A percentile compares a stretch with the other conserved stretches of the same genome.
Evolutionary conservation across 2,113 vertebrate genomes (phyloP).

Genomic region (Odontophorus gujanensis): DNA sequence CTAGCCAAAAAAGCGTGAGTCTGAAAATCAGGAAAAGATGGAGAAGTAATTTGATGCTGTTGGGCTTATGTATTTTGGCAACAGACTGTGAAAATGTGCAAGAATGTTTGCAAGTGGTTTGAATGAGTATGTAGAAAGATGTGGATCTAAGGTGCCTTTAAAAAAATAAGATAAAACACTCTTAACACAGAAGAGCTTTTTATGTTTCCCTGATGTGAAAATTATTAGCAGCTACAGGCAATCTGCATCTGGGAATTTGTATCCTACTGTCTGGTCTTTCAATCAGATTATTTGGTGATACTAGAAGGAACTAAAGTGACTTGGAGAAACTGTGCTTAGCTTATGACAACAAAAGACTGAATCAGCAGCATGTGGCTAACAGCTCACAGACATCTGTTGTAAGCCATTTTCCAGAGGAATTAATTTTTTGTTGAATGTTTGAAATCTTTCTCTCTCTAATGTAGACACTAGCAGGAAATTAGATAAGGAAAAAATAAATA

Average conservation of each 20-base stretch:
- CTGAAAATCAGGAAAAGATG: constrained; percentile 40
- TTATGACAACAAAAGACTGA: constrained; percentile 32
- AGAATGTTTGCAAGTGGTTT: constrained; percentile 44
- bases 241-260: constrained; percentile 20
- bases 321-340: background rate
- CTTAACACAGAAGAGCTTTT: constrained; percentile 15
- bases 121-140: constrained; percentile 18
- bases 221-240: constrained; percentile 48
- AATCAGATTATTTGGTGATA: constrained; percentile 12
- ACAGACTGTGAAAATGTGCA: constrained; percentile 43
- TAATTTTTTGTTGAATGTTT: background rate
- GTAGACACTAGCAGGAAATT: constrained; percentile 7
- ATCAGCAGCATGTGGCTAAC: constrained; percentile 15
- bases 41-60: constrained; percentile 39
- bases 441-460: background rate
- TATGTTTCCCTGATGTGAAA: constrained; percentile 56
- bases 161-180: constrained; percentile 40
- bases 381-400: constrained; percentile 15
- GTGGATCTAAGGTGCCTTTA: constrained; percentile 25
- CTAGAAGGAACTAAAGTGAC: background rate
- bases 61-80: constrained; percentile 32
- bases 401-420: background rate
- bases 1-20: background rate
- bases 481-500: constrained; percentile 28
- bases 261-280: constrained; percentile 38